A percentile compares a stretch with the other conserved stretches of the same genome.
Evolutionary conservation across 2,888 invertebrate species (phyloP).

Genomic region (Drosophila neutralis): DNA sequence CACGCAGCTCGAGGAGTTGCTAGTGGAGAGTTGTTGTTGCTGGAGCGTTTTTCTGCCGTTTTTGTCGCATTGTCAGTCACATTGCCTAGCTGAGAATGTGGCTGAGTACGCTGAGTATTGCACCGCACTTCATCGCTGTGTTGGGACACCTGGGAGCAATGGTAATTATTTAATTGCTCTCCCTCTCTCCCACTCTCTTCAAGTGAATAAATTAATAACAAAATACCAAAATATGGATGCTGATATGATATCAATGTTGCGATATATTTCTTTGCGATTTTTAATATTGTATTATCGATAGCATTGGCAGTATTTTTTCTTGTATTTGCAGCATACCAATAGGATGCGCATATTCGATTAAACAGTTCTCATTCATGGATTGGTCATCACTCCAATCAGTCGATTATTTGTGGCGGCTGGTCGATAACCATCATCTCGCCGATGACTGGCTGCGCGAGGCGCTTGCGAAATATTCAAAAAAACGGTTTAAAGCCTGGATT

Average conservation of each 20-base stretch:
- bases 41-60: conserved; percentile 31
- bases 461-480: conserved; percentile 20
- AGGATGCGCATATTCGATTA: conserved; percentile 19
- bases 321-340: conserved; percentile 7
- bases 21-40: conserved; percentile 32
- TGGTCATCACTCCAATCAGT: neutral
- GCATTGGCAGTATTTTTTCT: neutral
- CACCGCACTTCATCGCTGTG: conserved; percentile 35
- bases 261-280: conserved; percentile 21
- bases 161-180: conserved; percentile 3
- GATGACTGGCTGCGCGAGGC: neutral
- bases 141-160: conserved; percentile 12
- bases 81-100: conserved; percentile 31
- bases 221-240: conserved; percentile 53
- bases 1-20: conserved; percentile 25
- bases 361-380: neutral
- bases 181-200: conserved; percentile 4
- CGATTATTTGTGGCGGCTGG: conserved; percentile 8
- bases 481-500: neutral
- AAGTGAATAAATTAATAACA: conserved; percentile 56
- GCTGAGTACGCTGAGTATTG: conserved; percentile 15
- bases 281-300: conserved; percentile 11
- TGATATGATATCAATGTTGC: conserved; percentile 39
- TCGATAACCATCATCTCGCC: neutral
- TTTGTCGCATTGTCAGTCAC: conserved; percentile 57